phyloP scores from a whole-genome alignment of 2,113 vertebrate genomes.

The Eidolon helvum region DNA sequence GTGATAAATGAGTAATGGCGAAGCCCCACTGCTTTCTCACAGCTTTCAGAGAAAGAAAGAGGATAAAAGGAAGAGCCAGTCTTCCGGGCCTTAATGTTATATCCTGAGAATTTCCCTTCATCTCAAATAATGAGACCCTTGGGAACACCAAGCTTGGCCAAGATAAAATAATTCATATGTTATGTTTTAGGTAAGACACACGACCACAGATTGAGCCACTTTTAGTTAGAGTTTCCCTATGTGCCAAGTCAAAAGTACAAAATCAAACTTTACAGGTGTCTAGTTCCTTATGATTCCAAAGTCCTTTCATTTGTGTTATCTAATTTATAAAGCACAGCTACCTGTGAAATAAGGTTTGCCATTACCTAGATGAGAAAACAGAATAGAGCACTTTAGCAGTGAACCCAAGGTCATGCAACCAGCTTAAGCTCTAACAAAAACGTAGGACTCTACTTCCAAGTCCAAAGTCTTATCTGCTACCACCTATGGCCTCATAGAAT shows the following conservation, averaged over 20 bases:
- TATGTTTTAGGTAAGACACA: constrained; percentile 13
- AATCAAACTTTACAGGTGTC: not conserved
- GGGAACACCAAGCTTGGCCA: not conserved
- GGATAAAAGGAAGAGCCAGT: not conserved
- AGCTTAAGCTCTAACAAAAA: not conserved
- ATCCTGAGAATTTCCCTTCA: not conserved
- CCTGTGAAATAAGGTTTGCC: not conserved
- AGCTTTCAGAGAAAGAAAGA: not conserved
- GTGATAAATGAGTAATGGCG: constrained; percentile 33
- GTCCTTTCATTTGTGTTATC: not conserved
- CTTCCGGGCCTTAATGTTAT: not conserved
- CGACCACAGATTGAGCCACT: not conserved
- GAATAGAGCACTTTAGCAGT: not conserved
- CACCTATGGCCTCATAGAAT: not conserved
- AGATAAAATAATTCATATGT: constrained; percentile 21
- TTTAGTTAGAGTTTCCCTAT: not conserved
- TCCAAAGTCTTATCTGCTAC: not conserved
- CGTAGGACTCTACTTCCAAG: not conserved
- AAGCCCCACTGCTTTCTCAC: constrained; percentile 16
- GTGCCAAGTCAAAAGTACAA: not conserved
- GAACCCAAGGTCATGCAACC: not conserved
- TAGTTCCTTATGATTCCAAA: not conserved
- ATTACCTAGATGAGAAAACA: not conserved
- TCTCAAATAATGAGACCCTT: constrained; percentile 44
- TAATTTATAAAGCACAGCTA: not conserved